Conservation (phyloP, 2,888 invertebrate genomes). For the Zelleria hepariella region DNA sequence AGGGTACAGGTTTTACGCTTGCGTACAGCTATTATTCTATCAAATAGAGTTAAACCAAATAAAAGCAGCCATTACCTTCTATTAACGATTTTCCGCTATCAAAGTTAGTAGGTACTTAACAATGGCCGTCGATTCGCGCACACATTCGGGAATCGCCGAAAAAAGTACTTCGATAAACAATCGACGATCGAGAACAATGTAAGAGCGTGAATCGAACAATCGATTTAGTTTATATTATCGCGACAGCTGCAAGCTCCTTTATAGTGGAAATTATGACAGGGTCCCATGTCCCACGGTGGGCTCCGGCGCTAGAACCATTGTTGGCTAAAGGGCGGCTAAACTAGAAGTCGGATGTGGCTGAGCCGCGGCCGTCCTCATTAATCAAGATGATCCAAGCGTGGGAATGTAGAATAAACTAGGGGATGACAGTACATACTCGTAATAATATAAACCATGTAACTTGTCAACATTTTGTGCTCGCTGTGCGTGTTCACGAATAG, state of each 20-base stretch:
- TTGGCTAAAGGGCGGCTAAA: constrained; percentile 20
- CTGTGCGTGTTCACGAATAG: no score
- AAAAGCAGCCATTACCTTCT: background rate
- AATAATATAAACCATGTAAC: background rate
- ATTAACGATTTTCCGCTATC: no score
- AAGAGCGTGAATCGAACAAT: constrained; percentile 56
- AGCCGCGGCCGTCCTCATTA: constrained; percentile 10
- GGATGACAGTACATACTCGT: no score
- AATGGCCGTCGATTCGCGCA: constrained; percentile 13
- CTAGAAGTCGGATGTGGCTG: constrained; percentile 15
- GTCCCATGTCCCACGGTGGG: constrained; percentile 53
- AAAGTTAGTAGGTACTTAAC: no score
- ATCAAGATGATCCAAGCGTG: background rate
- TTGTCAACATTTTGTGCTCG: background rate
- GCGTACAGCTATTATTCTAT: background rate
- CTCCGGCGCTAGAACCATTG: constrained; percentile 27
- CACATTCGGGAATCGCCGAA: constrained; percentile 14
- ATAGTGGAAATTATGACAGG: constrained; percentile 33
- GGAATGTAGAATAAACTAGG: background rate
- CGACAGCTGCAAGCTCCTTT: constrained; percentile 53
- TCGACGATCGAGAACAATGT: constrained; percentile 45
- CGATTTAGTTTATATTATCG: constrained; percentile 38
- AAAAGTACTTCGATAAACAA: constrained; percentile 24
- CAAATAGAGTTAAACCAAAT: background rate
- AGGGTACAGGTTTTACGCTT: background rate